These are phyloP conservation scores for Protaetia brevitarsis DNA, from an alignment of 1,140 invertebrate species.

Conservation along the genomic window DNA sequence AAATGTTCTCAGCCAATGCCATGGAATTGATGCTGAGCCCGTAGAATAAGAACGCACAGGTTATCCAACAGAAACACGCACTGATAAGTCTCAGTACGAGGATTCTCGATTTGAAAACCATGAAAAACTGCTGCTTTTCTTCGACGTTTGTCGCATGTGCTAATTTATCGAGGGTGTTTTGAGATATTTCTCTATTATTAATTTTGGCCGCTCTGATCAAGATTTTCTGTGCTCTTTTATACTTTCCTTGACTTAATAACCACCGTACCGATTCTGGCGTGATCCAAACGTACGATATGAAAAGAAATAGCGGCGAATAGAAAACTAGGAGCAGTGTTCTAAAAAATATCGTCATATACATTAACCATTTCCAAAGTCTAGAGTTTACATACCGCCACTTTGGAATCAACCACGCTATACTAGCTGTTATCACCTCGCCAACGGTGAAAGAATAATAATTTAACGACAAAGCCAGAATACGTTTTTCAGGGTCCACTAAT, in stretches of 20 bases:
- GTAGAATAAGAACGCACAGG: slow-evolving; percentile 73
- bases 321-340: slow-evolving; percentile 52
- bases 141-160: slow-evolving; percentile 26
- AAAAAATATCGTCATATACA: slow-evolving; percentile 26
- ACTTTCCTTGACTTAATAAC: slow-evolving; percentile 50
- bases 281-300: slow-evolving; percentile 45
- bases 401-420: slow-evolving; percentile 68
- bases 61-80: slow-evolving; percentile 67
- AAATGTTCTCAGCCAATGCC: slow-evolving; percentile 66
- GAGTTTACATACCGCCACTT: slow-evolving; percentile 58
- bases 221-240: slow-evolving; percentile 51
- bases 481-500: slow-evolving; percentile 69
- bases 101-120: slow-evolving; percentile 56
- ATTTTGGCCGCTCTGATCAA: slow-evolving; percentile 49
- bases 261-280: slow-evolving; percentile 55
- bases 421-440: slow-evolving; percentile 69
- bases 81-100: slow-evolving; percentile 60
- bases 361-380: neutral
- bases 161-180: slow-evolving; percentile 52
- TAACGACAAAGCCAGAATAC: slow-evolving; percentile 70
- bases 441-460: slow-evolving; percentile 69
- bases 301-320: slow-evolving; percentile 40
- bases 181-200: slow-evolving; percentile 61
- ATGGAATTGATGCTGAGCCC: slow-evolving; percentile 78
- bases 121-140: slow-evolving; percentile 47